These are phyloP conservation scores for Chaetodon trifascialis DNA, from an alignment of 2,113 vertebrate species.

Conservation along the genomic window DNA sequence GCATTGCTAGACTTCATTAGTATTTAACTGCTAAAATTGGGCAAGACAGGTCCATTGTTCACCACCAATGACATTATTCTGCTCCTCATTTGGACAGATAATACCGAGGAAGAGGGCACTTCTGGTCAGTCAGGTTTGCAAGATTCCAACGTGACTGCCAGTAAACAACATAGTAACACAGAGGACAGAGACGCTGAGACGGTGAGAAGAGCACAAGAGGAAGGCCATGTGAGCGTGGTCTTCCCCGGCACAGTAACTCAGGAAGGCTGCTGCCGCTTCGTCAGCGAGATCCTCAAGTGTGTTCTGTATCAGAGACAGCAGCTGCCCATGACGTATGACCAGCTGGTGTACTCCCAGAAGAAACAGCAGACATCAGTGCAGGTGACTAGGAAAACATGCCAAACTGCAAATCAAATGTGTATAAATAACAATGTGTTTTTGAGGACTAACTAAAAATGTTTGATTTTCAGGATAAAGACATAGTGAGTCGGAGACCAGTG, in stretches of 20 bases:
- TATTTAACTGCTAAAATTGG: constrained; percentile 11
- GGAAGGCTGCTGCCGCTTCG: constrained; percentile 90
- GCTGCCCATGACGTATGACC: constrained; percentile 94
- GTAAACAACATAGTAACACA: constrained; percentile 19
- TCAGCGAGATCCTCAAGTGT: constrained; percentile 94
- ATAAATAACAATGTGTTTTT: neutral
- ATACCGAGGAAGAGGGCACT: constrained; percentile 1
- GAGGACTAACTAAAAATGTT: neutral
- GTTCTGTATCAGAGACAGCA: constrained; percentile 95
- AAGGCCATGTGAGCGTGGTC: constrained; percentile 85
- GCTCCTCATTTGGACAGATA: constrained; percentile 44
- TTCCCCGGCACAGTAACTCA: constrained; percentile 90
- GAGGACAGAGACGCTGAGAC: constrained; percentile 67
- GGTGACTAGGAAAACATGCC: constrained; percentile 47
- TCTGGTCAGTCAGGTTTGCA: constrained; percentile 15
- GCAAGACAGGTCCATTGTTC: neutral
- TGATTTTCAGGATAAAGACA: constrained; percentile 81
- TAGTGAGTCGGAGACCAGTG: constrained; percentile 72
- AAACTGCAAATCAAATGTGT: neutral
- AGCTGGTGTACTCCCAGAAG: constrained; percentile 88
- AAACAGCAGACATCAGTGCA: constrained; percentile 73
- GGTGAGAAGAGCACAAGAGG: constrained; percentile 72
- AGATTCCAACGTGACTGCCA: constrained; percentile 4
- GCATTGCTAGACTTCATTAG: constrained; percentile 22
- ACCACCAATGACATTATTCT: constrained; percentile 17